Conservation (phyloP, 2,888 invertebrate genomes). For the Folsomia manolachei region DNA sequence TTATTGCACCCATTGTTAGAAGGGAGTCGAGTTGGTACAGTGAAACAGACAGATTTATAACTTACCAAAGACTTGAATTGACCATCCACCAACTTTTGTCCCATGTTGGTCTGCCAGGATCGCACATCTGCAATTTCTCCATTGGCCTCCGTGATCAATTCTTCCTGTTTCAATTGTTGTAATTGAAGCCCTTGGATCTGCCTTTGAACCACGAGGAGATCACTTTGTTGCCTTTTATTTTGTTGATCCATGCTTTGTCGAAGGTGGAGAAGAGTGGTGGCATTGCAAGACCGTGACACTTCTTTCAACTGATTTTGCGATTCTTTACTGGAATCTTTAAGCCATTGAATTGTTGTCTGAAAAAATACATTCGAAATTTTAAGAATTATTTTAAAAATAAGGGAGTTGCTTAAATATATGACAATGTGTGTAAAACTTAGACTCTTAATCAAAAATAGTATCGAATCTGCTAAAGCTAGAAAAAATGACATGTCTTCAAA, state of each 20-base stretch:
- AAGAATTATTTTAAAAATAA: not conserved
- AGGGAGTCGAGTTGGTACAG: not conserved
- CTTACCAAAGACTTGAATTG: conserved; percentile 5
- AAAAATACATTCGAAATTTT: not conserved
- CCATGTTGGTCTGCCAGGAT: conserved; percentile 47
- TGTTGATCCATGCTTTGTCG: conserved; percentile 34
- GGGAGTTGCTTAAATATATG: not conserved
- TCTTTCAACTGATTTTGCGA: conserved; percentile 38
- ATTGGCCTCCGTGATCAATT: conserved; percentile 38
- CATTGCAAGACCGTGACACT: conserved; percentile 40
- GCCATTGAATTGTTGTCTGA: conserved; percentile 42
- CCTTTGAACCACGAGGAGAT: conserved; percentile 32
- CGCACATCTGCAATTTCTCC: conserved; percentile 42
- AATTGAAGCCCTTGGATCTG: conserved; percentile 35
- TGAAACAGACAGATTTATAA: not conserved
- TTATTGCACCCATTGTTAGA: not conserved
- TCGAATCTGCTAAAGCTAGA: not conserved
- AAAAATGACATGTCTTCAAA: not conserved
- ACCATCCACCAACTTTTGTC: conserved; percentile 33
- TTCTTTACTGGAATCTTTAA: conserved; percentile 38
- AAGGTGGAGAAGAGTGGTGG: conserved; percentile 38
- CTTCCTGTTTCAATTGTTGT: conserved; percentile 32
- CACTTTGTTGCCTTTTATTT: conserved; percentile 25
- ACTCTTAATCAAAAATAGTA: not conserved
- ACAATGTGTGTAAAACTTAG: not conserved